Evolutionary conservation across 2,888 invertebrate species (phyloP), one percentile per base, ranked within the genome.

Genomic region (Plebejus argus): DNA sequence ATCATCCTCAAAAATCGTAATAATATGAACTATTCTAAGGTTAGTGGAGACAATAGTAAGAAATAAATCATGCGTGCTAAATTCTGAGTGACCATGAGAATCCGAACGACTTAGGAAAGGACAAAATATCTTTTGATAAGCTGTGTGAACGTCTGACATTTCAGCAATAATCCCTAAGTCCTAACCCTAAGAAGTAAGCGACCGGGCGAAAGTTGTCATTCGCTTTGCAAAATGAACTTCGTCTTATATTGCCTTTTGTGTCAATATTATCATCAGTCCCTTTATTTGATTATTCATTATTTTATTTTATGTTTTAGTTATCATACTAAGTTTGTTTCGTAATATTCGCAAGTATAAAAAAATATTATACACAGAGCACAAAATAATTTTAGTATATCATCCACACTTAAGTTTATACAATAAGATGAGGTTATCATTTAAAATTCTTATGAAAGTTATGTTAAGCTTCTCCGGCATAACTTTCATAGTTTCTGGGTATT

Each of bases 401-500:
- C 39, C 10, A n/a, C 39, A 72, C 72, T 72, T 39, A 6, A 28
- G 33, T 12, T 66, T 28, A 6, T 33, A 15, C 66, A 28, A 66
- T 71, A 39, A 71, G 39, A 39, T 71, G 71, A n/a, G 71, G 20
- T 71, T 45, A 72, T 49, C 28, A 72, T 74, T 49, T 23, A 49
- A 39, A 74, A 74, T 74, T 74, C 49, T 74, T 74, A 74, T 28
- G 23, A 49, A 74, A 74, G 49, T 74, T 74, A 28, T 45, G 20
- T 39, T 72, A 45, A 28, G 74, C 49, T 45, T 15, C 45, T 15
- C 39, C 72, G 12, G 39, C 28, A 53, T 53, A 53, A 83, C 83
- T 80, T 80, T 80, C 83, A 82, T 86, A 86, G 85, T 85, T 86
- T 79, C 80, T 72, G 82, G 83, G 79, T 82, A 82, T 83, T 83